These are phyloP conservation scores for Coccyzus lansbergi DNA, from an alignment of 2,797 vertebrate species.

Conservation along the genomic window DNA sequence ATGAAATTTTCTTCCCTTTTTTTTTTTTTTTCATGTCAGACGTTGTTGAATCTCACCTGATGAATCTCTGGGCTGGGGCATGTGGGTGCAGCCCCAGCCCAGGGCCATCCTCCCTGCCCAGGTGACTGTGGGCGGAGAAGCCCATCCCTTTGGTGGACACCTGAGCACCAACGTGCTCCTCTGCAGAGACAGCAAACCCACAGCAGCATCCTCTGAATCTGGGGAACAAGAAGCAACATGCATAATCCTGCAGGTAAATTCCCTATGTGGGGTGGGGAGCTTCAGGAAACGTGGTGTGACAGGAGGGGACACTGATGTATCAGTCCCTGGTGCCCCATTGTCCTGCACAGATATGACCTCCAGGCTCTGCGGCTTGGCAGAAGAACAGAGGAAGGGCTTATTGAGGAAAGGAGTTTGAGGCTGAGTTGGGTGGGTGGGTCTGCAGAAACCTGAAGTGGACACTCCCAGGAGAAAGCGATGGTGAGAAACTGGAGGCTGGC, in stretches of 20 bases:
- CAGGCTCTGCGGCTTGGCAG: background rate
- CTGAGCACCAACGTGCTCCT: background rate
- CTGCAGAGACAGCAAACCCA: background rate
- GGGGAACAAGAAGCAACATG: constrained; percentile 12
- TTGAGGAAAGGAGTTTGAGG: background rate
- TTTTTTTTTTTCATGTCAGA: background rate
- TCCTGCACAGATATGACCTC: background rate
- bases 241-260: constrained; percentile 52
- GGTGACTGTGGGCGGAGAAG: background rate
- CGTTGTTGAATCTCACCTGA: background rate
- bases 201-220: background rate
- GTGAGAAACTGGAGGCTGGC: rapidly evolving
- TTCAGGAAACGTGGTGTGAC: background rate
- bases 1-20: background rate
- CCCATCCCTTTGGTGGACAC: rapidly evolving
- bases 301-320: background rate
- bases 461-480: background rate
- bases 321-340: background rate
- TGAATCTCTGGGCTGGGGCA: background rate
- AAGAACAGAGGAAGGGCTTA: background rate
- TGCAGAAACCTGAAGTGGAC: background rate
- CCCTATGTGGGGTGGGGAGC: background rate
- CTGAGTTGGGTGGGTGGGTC: background rate
- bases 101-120: background rate
- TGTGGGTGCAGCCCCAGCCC: background rate